Conservation (phyloP, 2,797 vertebrate genomes). For the Lacerta viridis region DNA sequence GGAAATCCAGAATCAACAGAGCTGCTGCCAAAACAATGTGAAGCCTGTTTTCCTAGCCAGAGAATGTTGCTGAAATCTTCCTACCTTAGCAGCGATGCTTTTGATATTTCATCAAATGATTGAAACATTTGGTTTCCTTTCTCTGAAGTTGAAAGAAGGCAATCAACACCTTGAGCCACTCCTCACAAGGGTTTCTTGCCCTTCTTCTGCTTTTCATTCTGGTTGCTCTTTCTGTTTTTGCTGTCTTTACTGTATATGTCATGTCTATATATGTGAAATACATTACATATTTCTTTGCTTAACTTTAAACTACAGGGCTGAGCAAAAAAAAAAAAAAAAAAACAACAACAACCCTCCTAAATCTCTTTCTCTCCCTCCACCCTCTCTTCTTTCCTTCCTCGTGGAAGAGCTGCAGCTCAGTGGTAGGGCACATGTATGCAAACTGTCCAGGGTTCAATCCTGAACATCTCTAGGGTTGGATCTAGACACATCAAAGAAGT, state of each 20-base stretch:
- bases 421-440: too few species aligned
- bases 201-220: neutral
- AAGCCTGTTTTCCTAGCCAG: slow-evolving; percentile 12
- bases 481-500: too few species aligned
- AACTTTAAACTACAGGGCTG: neutral
- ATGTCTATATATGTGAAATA: too few species aligned
- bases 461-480: too few species aligned
- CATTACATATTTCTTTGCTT: neutral
- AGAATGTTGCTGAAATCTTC: neutral
- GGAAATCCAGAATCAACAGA: slow-evolving; percentile 44
- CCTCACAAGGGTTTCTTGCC: neutral
- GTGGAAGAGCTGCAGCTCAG: too few species aligned
- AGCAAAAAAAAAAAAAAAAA: neutral
- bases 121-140: slow-evolving; percentile 8
- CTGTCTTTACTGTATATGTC: neutral
- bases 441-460: too few species aligned
- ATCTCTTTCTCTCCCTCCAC: too few species aligned
- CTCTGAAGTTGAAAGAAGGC: neutral
- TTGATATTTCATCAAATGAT: slow-evolving; percentile 1
- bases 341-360: too few species aligned
- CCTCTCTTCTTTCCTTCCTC: too few species aligned
- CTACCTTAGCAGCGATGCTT: slow-evolving; percentile 4
- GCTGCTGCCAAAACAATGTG: slow-evolving; percentile 38
- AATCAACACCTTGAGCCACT: neutral
- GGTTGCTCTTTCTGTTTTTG: neutral